Evolutionary conservation across 2,888 invertebrate genomes (phyloP).

Genomic region (Agonopterix alstromeriana): DNA sequence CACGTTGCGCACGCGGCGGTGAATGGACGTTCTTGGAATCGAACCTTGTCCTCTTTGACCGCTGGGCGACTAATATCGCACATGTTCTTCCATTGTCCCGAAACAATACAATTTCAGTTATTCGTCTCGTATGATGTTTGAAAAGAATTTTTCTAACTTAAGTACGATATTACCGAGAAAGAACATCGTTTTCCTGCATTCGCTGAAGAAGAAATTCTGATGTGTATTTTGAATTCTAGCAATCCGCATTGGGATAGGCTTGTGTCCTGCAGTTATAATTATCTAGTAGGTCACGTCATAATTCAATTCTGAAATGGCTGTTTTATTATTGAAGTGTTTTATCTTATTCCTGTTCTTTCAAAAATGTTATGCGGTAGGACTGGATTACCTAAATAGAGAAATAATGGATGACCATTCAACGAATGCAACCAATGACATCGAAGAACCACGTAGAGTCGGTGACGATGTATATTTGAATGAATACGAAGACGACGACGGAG

Average conservation of each 20-base stretch:
- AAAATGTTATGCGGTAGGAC: conserved; percentile 19
- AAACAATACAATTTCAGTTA: neutral
- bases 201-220: no score
- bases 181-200: no score
- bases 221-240: no score
- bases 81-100: neutral
- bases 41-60: conserved; percentile 19
- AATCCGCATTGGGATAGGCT: no score
- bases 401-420: neutral
- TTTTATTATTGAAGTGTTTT: neutral
- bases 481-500: conserved; percentile 10
- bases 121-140: no score
- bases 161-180: no score
- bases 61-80: neutral
- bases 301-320: neutral
- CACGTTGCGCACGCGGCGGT: conserved; percentile 30
- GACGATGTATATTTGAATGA: conserved; percentile 3
- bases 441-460: conserved; percentile 8
- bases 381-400: conserved; percentile 28
- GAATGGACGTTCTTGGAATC: conserved; percentile 23
- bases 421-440: neutral
- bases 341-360: conserved; percentile 14
- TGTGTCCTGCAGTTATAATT: no score
- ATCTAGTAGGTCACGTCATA: neutral
- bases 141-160: no score